Base-by-base conservation (phyloP, 2,113 vertebrate genomes). In the Merops nubicus region DNA sequence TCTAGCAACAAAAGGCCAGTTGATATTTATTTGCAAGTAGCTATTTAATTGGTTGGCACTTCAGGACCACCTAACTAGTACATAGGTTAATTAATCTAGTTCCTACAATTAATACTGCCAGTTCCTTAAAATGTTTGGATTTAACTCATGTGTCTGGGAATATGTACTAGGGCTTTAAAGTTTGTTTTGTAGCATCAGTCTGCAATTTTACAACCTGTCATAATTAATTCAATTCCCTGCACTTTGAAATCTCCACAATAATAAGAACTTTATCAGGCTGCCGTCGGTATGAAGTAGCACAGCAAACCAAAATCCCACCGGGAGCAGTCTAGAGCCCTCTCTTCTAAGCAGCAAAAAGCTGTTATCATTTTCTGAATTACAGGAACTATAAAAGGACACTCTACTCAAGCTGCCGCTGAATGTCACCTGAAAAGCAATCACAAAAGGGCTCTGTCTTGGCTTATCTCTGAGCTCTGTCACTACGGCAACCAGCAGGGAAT, bases 401-500 rank as follows among this genome's bases (percentile, higher is more conserved):
- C 98, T 98, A 98, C 98, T 98, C 98, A 98, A 98, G 97, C 98
- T 98, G 98, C 98, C 96, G 97, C 98, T 99, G 98, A 99, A 99
- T 99, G 99, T 99, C 99, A 99, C 99, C 98, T 99, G 98, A 99
- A 99, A 98, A 98, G 98, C 98, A 99, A 98, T 99, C 98, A 98
- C 98, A 98, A 98, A 98, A 98, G 98, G 98, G 98, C 98, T 99
- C 98, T 99, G 98, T 98, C 98, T 97, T 98, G 98, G 99, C 98
- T 99, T 99, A 99, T 98, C 95, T 98, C 98, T 98, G 98, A 99
- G 99, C 98, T 99, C 98, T 98, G 99, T 99, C 98, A 98, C 99
- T 99, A 99, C 97, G 99, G 99, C 99, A 99, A 99, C 99, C 98
- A 98, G 98, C 98, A 98, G 98, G 98, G 98, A 99, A 99, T 99